Evolutionary conservation across 2,888 invertebrate genomes (phyloP), one percentile per base, ranked within the genome.

Genomic region (Xylota segnis): DNA sequence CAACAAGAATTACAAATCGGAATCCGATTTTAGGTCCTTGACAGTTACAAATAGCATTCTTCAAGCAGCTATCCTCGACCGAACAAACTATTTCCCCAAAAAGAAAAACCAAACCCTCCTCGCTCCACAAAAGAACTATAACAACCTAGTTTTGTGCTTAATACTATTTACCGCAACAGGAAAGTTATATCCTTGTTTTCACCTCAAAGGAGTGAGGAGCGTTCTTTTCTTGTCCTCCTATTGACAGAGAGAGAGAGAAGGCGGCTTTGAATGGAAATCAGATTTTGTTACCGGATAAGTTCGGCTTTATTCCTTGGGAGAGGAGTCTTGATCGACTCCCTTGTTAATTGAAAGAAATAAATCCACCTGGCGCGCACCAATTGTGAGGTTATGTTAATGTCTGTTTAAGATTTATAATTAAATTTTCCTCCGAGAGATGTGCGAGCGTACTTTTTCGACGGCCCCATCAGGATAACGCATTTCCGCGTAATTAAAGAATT

Each of bases 291-390:
- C 10, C 23, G 18, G 18, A 18, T 50, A 18, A 18, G 50, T 50
- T 47, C 9, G 10, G 18, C 7, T 4, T 45, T 45, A 45, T 45
- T 16, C 45, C 16, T 7, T 5, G 18, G 47, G n/a, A 2, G 47
- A 4, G 10, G 45, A 12, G 5, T 5, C 40, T 9, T 7, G 9
- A 10, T 37, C 10, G 50, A 50, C 50, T 23, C 12, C 50, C 9
- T 16, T 78, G 65, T 71, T 71, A 78, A 78, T 78, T 78, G 63
- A 78, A 71, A 56, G 63, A 65, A 65, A 78, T 78, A 78, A 78
- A 78, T 78, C 45, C 65, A 71, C 58, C 63, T 63, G 71, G 0
- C 18, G 32, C 29, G 32, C 47, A 14, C 56, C 56, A 72, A 71
- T 56, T 71, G 76, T 76, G 66, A 70, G 70, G 68, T 68, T 59